Base-by-base conservation (phyloP, 2,113 vertebrate species). In the Motacilla alba region DNA sequence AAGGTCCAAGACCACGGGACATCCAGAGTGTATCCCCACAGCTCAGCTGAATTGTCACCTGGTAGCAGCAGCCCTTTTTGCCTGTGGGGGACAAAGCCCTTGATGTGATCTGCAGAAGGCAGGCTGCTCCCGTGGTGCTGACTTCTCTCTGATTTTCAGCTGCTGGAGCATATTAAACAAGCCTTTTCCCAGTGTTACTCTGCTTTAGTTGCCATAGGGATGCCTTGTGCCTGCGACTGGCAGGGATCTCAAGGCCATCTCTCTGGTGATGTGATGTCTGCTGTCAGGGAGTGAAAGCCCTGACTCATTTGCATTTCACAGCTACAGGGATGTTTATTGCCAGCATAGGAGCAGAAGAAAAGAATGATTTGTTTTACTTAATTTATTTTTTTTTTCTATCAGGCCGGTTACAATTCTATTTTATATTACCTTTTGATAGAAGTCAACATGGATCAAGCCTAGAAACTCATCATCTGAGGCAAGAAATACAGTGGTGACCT, bases 261-360 rank as follows among this genome's bases (percentile, higher is more conserved):
- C 96, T 97, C 91, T 62, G 96, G 96, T 95, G 92, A 96, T 96
- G 94, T 94, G 93, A 92, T 94, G 88, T 90, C 93, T 95, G 85
- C 93, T 95, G 93, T 96, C 93, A 93, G 73, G 46, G 56, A 95
- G n/a, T 95, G 88, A 96, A 94, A 97, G 94, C 88, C 90, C 92
- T 80, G 62, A 31, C 85, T 92, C 94, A 86, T 96, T 93, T 95
- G 94, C 92, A 97, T 96, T 94, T 97, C 90, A 84, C 92, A 95
- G 93, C 86, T 90, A 85, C 90, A 75, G 27, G 18, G 52, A 68
- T 88, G 95, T 87, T 94, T 90, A 93, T 90, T 94, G 90, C 92
- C 85, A 94, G 94, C 85, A 90, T 87, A 69, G 0, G 66, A 96
- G 88, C 90, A 93, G 83, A 94, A 89, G 79, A 95, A 97, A 95